These are phyloP conservation scores for Acyrthosiphon pisum DNA, from an alignment of 1,140 invertebrate species.

Conservation along the genomic window DNA sequence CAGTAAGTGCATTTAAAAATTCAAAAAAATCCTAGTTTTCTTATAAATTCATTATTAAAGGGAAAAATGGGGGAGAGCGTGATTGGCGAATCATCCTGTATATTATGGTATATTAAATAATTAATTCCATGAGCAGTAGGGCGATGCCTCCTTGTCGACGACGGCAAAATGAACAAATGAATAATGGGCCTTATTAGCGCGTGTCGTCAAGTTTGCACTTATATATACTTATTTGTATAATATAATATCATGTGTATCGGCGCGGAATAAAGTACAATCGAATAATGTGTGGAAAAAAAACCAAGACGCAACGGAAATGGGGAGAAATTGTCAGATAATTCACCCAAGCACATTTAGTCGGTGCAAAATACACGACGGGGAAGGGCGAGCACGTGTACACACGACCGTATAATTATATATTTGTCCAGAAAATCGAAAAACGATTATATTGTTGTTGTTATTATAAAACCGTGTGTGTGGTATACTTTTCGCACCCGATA, in stretches of 20 bases:
- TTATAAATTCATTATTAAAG: not conserved
- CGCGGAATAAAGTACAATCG: not conserved
- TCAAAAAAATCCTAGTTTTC: not conserved
- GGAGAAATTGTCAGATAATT: constrained; percentile 26
- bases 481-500: not conserved
- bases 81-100: not conserved
- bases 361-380: not conserved
- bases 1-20: not conserved
- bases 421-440: not conserved
- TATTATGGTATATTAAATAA: not conserved
- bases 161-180: not conserved
- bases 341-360: not conserved
- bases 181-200: constrained; percentile 29
- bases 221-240: not conserved
- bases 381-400: not conserved
- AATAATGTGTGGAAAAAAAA: not conserved
- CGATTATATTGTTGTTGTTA: not conserved
- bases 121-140: not conserved
- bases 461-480: not conserved
- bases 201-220: not conserved
- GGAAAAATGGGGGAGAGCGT: not conserved
- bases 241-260: not conserved
- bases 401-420: not conserved
- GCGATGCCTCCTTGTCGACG: not conserved
- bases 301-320: constrained; percentile 19